These are phyloP conservation scores for Drosophila longiperda DNA, from an alignment of 2,888 invertebrate genomes.

Conservation along the genomic window DNA sequence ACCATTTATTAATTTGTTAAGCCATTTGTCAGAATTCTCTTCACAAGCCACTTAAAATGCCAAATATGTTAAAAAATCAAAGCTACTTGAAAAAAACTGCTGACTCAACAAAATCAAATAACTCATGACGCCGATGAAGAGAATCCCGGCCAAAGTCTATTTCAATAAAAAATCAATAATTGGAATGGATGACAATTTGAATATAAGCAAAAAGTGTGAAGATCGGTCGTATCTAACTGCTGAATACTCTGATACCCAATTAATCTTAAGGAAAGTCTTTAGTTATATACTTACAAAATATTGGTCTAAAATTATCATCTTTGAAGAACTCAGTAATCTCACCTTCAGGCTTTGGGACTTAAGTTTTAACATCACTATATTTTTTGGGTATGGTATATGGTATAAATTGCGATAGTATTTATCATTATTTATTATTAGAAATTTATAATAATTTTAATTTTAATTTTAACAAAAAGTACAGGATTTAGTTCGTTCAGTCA, in stretches of 20 bases:
- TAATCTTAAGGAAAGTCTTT: neutral
- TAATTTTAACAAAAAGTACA: too few species aligned
- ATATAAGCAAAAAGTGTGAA: neutral
- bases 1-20: conserved; percentile 40
- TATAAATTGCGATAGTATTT: conserved; percentile 2
- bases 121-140: conserved; percentile 24
- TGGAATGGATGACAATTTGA: conserved; percentile 4
- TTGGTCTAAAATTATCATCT: neutral
- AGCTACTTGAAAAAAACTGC: conserved; percentile 28
- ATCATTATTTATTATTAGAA: neutral
- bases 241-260: neutral
- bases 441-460: too few species aligned
- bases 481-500: neutral
- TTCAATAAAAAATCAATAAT: conserved; percentile 12
- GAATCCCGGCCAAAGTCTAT: conserved; percentile 41
- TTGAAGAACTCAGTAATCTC: neutral
- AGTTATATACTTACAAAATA: neutral
- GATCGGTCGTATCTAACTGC: neutral
- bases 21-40: conserved; percentile 27
- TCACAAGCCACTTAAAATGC: conserved; percentile 18
- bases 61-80: conserved; percentile 17
- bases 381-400: too few species aligned
- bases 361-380: too few species aligned
- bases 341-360: neutral
- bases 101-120: conserved; percentile 40